Evolutionary conservation across 2,888 invertebrate species (phyloP).

Genomic region (Suillia variegata): DNA sequence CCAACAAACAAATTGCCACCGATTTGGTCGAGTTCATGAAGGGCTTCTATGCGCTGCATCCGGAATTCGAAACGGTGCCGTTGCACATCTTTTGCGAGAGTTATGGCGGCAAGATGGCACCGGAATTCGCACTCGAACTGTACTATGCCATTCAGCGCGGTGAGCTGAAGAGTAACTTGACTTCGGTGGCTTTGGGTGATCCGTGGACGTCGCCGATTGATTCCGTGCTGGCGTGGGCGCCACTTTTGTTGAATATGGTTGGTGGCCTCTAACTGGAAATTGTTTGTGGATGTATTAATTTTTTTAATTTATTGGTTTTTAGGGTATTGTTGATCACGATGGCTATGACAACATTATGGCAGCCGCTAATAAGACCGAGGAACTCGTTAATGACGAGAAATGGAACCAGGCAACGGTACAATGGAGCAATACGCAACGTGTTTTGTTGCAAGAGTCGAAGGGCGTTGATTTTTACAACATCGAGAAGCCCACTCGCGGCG

Average conservation of each 20-base stretch:
- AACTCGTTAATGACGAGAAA: constrained; percentile 65
- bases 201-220: constrained; percentile 91
- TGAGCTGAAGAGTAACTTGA: constrained; percentile 71
- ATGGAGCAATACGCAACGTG: constrained; percentile 70
- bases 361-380: constrained; percentile 65
- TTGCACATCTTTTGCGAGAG: constrained; percentile 88
- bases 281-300: background rate
- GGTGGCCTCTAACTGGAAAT: constrained; percentile 24
- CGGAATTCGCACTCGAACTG: constrained; percentile 73
- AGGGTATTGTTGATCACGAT: constrained; percentile 72
- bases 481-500: constrained; percentile 54
- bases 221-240: constrained; percentile 82
- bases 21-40: constrained; percentile 78
- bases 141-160: constrained; percentile 69
- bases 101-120: constrained; percentile 92
- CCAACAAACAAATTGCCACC: constrained; percentile 70
- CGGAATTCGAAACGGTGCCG: constrained; percentile 74
- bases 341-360: constrained; percentile 68
- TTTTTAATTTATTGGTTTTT: constrained; percentile 17
- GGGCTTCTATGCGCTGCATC: constrained; percentile 70
- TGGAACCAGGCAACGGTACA: constrained; percentile 68
- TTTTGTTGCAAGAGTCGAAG: constrained; percentile 68
- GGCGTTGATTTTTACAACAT: constrained; percentile 85
- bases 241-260: constrained; percentile 75
- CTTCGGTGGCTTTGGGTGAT: constrained; percentile 83